A percentile compares a stretch with the other conserved stretches of the same genome.
phyloP scores from a whole-genome alignment of 1,140 invertebrate species.

The Cotesia chilonis region DNA sequence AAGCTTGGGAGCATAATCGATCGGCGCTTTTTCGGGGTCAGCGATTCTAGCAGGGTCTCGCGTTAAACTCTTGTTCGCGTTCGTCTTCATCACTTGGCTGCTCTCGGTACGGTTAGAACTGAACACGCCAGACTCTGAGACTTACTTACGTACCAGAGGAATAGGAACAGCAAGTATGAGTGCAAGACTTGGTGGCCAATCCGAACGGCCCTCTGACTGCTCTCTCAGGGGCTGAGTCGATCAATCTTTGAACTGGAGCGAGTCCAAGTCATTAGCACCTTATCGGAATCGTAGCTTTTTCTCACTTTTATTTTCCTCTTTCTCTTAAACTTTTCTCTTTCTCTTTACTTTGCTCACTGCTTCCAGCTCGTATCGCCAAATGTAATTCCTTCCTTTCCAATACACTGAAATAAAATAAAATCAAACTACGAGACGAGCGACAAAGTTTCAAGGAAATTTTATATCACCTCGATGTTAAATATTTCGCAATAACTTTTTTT shows the following conservation, averaged over 20 bases:
- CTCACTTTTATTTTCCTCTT: slow-evolving; percentile 16
- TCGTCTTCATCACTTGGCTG: slow-evolving; percentile 17
- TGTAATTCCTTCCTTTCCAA: slow-evolving; percentile 38
- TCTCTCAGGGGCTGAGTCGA: slow-evolving; percentile 26
- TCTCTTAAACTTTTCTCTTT: neutral
- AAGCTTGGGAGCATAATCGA: slow-evolving; percentile 31
- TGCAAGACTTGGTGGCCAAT: neutral
- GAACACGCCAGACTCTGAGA: neutral
- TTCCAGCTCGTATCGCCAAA: neutral
- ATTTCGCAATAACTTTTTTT: no score
- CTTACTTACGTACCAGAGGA: neutral
- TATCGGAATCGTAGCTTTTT: slow-evolving; percentile 40
- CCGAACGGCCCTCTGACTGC: neutral
- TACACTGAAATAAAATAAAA: slow-evolving; percentile 39
- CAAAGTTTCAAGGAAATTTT: no score
- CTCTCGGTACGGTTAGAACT: neutral
- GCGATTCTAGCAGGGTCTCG: slow-evolving; percentile 26
- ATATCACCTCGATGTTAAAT: no score
- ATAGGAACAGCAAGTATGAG: no score
- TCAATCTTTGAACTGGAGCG: slow-evolving; percentile 41
- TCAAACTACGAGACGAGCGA: no score
- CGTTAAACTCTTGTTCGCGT: neutral
- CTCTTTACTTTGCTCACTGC: no score
- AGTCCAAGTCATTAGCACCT: slow-evolving; percentile 41
- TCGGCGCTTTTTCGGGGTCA: slow-evolving; percentile 37